These are phyloP conservation scores for Microctenopoma lineatum DNA, from an alignment of 2,797 vertebrate genomes.

Conservation along the genomic window DNA sequence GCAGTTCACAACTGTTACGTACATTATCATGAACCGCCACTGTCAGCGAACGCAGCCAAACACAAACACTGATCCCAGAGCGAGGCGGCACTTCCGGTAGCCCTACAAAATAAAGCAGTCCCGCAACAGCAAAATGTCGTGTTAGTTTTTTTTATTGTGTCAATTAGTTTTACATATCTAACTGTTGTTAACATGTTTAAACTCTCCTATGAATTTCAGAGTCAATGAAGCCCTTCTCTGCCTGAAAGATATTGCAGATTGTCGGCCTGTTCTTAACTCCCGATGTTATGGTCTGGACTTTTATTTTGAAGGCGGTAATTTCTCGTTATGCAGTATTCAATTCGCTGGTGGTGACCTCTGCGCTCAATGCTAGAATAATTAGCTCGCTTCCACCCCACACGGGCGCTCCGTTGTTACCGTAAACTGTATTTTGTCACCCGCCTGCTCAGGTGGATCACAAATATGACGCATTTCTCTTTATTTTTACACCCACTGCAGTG, in stretches of 20 bases:
- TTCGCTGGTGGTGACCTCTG: no score
- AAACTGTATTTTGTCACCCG: neutral
- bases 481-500: neutral
- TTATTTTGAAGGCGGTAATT: conserved; percentile 22
- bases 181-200: no score
- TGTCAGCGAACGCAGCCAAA: no score
- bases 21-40: neutral
- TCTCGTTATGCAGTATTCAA: neutral
- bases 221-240: no score
- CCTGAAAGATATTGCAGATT: no score
- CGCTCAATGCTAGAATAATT: no score
- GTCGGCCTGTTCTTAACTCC: no score
- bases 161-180: no score
- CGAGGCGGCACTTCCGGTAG: neutral
- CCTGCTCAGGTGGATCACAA: neutral
- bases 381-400: neutral
- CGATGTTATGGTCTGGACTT: neutral
- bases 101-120: neutral
- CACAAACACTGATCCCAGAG: no score
- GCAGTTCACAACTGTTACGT: conserved; percentile 42
- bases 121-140: no score
- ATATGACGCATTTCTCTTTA: neutral
- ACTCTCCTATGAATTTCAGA: no score
- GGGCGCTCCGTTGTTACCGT: conserved; percentile 4
- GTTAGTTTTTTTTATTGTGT: no score